Percentiles rank a stretch among this genome's conserved stretches.
phyloP scores from a whole-genome alignment of 2,797 vertebrate species.

The Discoglossus pictus region DNA sequence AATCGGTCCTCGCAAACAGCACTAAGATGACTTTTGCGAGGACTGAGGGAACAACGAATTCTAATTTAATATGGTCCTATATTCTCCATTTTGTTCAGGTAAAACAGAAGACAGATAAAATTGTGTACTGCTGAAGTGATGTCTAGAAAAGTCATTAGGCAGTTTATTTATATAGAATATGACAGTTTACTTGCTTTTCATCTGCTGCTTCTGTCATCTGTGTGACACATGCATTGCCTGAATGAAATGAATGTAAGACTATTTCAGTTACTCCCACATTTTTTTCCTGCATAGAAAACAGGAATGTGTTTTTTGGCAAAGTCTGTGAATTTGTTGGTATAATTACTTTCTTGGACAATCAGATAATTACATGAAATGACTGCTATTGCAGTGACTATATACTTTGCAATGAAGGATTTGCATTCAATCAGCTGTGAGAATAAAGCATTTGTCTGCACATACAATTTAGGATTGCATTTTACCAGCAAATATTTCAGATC shows the following conservation, averaged over 20 bases:
- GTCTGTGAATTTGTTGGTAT: constrained; percentile 43
- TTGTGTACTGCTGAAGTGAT: background rate
- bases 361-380: constrained; percentile 45
- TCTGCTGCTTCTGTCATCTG: constrained; percentile 21
- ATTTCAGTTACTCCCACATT: constrained; percentile 40
- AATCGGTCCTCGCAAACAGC: no score
- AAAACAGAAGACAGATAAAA: no score
- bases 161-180: constrained; percentile 16
- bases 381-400: constrained; percentile 22
- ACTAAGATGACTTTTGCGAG: no score
- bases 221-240: constrained; percentile 17
- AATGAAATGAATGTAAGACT: constrained; percentile 21
- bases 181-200: constrained; percentile 2
- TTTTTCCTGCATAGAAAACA: constrained; percentile 31
- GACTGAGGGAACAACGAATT: no score
- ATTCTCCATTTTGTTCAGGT: no score
- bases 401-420: constrained; percentile 22
- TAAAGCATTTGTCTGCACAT: no score
- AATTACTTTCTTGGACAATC: constrained; percentile 48
- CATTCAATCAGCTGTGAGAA: background rate
- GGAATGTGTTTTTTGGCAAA: constrained; percentile 33
- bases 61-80: no score
- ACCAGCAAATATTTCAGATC: no score
- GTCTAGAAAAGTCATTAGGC: background rate
- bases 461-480: no score